Percentiles rank a stretch among this genome's conserved stretches.
Evolutionary conservation across 2,113 vertebrate species (phyloP).

Genomic region (Hypanus sabinus): DNA sequence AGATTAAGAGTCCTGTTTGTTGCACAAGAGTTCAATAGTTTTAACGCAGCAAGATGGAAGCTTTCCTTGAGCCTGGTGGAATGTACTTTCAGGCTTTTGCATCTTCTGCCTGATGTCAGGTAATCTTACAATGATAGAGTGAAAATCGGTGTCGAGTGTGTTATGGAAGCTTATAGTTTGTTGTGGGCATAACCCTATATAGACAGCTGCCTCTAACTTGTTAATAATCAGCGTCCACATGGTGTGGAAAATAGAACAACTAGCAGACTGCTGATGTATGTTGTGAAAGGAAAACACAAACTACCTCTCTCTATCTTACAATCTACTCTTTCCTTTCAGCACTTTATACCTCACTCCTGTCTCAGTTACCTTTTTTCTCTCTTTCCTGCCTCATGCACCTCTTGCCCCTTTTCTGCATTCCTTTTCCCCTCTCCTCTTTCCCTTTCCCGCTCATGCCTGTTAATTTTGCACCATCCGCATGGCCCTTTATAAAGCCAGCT

Average conservation of each 20-base stretch:
- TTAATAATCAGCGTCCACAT: background rate
- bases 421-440: background rate
- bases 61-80: too few relatives aligned
- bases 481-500: constrained; percentile 50
- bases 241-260: background rate
- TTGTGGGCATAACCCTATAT: background rate
- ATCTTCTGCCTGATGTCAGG: too few relatives aligned
- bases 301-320: background rate
- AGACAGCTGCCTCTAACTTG: background rate
- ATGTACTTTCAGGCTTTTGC: too few relatives aligned
- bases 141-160: background rate
- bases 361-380: constrained; percentile 44
- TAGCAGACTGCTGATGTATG: background rate
- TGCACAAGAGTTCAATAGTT: too few relatives aligned
- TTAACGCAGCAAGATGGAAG: too few relatives aligned
- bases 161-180: background rate
- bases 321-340: background rate
- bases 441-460: constrained; percentile 47
- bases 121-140: background rate
- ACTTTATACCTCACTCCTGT: too few relatives aligned
- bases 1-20: too few relatives aligned
- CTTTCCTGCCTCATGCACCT: too few relatives aligned
- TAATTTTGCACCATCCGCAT: constrained; percentile 47
- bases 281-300: background rate
- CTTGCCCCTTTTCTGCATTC: background rate